These are phyloP conservation scores for Beroe forskalii DNA, from an alignment of 37 sponge, comb jelly and placozoan genomes.

Conservation along the genomic window DNA sequence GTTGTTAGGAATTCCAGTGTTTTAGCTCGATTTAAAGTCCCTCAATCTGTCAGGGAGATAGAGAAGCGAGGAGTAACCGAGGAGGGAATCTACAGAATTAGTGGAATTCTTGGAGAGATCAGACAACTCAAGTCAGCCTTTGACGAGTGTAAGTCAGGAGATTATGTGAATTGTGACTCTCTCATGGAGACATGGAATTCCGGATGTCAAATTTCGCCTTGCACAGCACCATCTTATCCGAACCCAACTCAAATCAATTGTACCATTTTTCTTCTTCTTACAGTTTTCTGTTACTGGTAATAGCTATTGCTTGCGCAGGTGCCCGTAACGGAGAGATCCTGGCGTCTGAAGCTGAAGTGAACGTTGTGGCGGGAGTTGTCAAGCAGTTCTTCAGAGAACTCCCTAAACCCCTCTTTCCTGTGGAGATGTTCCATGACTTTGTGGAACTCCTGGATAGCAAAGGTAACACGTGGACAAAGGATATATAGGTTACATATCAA, in stretches of 20 bases:
- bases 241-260: too few relatives aligned
- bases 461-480: neutral
- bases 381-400: conserved; percentile 63
- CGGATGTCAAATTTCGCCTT: too few relatives aligned
- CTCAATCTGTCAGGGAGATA: conserved; percentile 44
- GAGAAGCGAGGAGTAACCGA: conserved; percentile 41
- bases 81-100: conserved; percentile 53
- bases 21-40: too few relatives aligned
- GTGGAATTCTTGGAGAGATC: neutral
- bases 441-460: conserved; percentile 16
- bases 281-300: too few relatives aligned
- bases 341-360: conserved; percentile 35
- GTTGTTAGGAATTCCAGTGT: too few relatives aligned
- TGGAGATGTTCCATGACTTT: conserved; percentile 54
- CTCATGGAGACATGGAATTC: too few relatives aligned
- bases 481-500: too few relatives aligned
- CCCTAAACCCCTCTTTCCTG: conserved; percentile 49
- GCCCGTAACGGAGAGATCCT: conserved; percentile 39
- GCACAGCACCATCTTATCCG: too few relatives aligned
- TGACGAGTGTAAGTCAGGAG: conserved; percentile 61
- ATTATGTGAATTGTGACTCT: too few relatives aligned
- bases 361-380: conserved; percentile 60
- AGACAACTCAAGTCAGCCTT: conserved; percentile 44
- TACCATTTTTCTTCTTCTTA: too few relatives aligned
- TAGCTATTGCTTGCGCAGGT: too few relatives aligned